Base-by-base conservation (phyloP, 1,140 invertebrate genomes). In the Bradynema listronoti region DNA sequence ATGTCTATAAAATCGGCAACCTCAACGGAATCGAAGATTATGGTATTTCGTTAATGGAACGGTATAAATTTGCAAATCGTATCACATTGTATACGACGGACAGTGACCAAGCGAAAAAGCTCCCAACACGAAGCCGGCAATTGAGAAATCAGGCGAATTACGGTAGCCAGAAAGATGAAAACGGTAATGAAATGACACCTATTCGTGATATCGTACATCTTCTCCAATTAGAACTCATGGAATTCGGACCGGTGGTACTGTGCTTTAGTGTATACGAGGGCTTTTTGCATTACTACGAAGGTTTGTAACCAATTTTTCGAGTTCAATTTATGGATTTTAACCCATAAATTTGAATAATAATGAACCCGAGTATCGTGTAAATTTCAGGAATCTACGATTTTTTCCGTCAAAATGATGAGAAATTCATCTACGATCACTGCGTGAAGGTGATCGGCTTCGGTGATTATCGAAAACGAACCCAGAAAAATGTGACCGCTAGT, bases 271-370 rank as follows among this genome's bases (percentile, higher is more conserved):
- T 61, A 16, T 61, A 47, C 36, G 59, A 61, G 56, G 30, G 42
- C 16, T 61, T 61, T 45, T 58, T 61, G 59, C 59, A 61, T 56
- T 61, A 56, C 32, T 43, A 61, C 22, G 59, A 61, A 16, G 59
- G 59, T 57, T 9, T 2, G n/a, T 30, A n/a, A n/a, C n/a, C n/a
- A n/a, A n/a, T 7, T 22, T 4, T 25, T 56, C n/a, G 6, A 9
- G 16, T 2, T 14, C 4, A 19, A 33, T n/a, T 50, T n/a, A 24
- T 4, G 4, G 16, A 22, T 19, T 27, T 36, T 29, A 24, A 14
- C 27, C 24, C 43, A 30, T 36, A 59, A 29, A 16, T 47, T 1
- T 32, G 9, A 55, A 45, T 56, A 50, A 24, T 50, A n/a, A 19
- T 29, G 3, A 50, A 16, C 16, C n/a, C n/a, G n/a, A n/a, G n/a